Conservation (phyloP, 2,888 invertebrate species). For the Rhorus exstirpatorius region DNA sequence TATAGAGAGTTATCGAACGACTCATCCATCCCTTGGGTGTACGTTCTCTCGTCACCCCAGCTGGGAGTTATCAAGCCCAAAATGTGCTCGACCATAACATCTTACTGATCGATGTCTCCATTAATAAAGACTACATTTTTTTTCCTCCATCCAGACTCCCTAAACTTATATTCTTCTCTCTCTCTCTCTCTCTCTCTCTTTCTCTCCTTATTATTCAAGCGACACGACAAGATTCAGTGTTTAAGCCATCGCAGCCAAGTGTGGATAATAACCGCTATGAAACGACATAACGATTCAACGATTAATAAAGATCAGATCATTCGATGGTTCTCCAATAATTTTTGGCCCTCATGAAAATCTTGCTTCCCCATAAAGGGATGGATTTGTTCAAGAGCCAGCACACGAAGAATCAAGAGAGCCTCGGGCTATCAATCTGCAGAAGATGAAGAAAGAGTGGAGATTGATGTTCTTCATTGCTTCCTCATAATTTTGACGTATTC, state of each 20-base stretch:
- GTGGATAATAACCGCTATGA: slow-evolving; percentile 38
- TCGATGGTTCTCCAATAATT: slow-evolving; percentile 29
- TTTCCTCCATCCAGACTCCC: slow-evolving; percentile 20
- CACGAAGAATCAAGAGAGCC: not conserved
- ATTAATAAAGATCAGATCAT: slow-evolving; percentile 63
- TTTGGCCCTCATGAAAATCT: slow-evolving; percentile 30
- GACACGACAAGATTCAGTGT: not conserved
- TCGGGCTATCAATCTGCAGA: not conserved
- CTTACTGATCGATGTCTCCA: slow-evolving; percentile 65
- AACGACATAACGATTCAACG: slow-evolving; percentile 39
- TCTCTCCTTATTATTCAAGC: slow-evolving; percentile 42
- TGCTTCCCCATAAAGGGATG: not conserved
- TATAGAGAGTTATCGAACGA: no score
- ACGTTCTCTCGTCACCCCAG: not conserved
- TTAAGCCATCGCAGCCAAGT: slow-evolving; percentile 5
- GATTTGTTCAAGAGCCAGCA: not conserved
- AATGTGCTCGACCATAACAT: slow-evolving; percentile 31
- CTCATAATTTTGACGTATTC: no score
- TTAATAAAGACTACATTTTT: slow-evolving; percentile 70
- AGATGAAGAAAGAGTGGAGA: not conserved
- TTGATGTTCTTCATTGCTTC: no score
- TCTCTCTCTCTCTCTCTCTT: no score
- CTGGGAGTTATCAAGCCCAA: slow-evolving; percentile 35
- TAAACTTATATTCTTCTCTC: slow-evolving; percentile 19
- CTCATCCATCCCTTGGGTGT: not conserved